Conservation (phyloP, 2,888 invertebrate genomes). For the Scelioninae gen. 1 region DNA sequence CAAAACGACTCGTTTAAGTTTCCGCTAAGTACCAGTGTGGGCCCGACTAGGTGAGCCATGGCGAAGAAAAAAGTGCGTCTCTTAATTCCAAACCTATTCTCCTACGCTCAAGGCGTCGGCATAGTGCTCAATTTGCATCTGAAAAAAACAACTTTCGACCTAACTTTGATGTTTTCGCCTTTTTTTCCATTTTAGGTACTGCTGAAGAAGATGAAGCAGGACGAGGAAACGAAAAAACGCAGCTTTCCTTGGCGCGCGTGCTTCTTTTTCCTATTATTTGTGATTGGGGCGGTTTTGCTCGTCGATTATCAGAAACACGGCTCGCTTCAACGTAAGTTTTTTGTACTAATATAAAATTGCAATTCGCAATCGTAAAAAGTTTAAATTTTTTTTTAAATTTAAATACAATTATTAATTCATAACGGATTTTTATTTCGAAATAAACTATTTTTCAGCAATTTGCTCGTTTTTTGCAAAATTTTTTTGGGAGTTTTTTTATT, state of each 20-base stretch:
- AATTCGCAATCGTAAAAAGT: too few relatives aligned
- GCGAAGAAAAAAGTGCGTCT: slow-evolving; percentile 45
- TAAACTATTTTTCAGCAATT: too few relatives aligned
- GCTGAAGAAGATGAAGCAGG: slow-evolving; percentile 84
- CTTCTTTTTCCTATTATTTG: slow-evolving; percentile 86
- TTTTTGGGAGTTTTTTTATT: too few relatives aligned
- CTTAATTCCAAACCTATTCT: not conserved
- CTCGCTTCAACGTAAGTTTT: slow-evolving; percentile 88
- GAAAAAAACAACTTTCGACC: too few relatives aligned
- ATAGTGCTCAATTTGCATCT: not conserved
- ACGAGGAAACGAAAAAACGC: slow-evolving; percentile 79
- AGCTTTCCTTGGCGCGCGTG: slow-evolving; percentile 88
- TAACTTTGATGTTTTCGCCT: too few relatives aligned
- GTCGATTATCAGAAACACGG: slow-evolving; percentile 89
- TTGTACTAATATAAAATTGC: too few relatives aligned
- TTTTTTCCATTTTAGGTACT: slow-evolving; percentile 81
- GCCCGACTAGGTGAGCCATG: slow-evolving; percentile 7
- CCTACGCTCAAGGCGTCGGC: not conserved
- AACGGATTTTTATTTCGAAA: too few relatives aligned
- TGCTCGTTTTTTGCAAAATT: too few relatives aligned
- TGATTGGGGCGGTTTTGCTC: slow-evolving; percentile 87
- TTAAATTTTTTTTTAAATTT: too few relatives aligned
- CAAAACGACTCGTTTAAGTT: too few relatives aligned
- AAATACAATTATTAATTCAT: too few relatives aligned
- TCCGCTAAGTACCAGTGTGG: not conserved